Conservation (phyloP, 2,888 invertebrate species). For the Erpobdella octoculata region DNA sequence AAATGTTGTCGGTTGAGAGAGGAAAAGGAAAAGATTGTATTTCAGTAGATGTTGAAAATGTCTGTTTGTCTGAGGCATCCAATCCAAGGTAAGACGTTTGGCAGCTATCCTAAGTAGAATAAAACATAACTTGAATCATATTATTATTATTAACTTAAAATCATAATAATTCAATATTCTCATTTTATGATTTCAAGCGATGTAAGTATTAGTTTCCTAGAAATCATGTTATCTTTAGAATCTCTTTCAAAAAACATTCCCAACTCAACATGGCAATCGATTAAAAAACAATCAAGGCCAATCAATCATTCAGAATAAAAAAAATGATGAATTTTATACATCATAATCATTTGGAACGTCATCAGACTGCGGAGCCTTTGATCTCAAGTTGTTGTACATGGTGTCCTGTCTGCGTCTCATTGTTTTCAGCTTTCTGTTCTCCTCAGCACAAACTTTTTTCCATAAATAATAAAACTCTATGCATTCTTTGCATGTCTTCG, state of each 20-base stretch:
- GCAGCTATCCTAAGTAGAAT: not conserved
- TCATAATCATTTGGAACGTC: not conserved
- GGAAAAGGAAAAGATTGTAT: conserved; percentile 7
- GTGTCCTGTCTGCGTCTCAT: conserved; percentile 61
- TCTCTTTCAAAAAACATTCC: too few species aligned
- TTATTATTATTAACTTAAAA: too few species aligned
- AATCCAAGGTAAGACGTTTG: not conserved
- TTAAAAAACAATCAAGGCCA: too few species aligned
- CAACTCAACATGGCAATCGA: too few species aligned
- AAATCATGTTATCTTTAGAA: too few species aligned
- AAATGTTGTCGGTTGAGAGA: too few species aligned
- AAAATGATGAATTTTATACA: not conserved
- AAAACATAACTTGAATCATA: too few species aligned
- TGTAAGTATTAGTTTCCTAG: too few species aligned
- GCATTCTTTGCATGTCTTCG: conserved; percentile 80
- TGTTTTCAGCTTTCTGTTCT: conserved; percentile 69
- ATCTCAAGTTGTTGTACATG: conserved; percentile 14
- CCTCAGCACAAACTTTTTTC: conserved; percentile 91
- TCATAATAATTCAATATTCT: too few species aligned
- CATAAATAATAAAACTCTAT: conserved; percentile 97
- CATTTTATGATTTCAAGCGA: too few species aligned
- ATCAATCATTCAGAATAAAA: too few species aligned
- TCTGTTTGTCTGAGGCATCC: not conserved
- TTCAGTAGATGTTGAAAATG: not conserved
- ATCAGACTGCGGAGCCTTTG: not conserved